Evolutionary conservation across 2,113 vertebrate species (phyloP).

Genomic region (Corythaixoides concolor): DNA sequence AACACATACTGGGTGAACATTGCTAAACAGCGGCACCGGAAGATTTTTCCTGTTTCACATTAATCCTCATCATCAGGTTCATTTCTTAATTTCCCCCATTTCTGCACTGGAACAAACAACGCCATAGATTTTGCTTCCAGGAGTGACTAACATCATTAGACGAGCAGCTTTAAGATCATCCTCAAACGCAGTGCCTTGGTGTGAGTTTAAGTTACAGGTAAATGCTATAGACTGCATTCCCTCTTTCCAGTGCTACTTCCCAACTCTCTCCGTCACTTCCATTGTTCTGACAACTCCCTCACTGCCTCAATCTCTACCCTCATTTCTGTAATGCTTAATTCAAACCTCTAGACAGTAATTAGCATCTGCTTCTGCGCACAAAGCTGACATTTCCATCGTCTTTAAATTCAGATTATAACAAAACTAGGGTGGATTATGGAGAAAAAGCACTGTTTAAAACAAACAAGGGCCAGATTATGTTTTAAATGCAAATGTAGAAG

Average conservation of each 20-base stretch:
- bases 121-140: background rate
- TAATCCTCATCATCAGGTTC: background rate
- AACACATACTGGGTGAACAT: background rate
- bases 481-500: background rate
- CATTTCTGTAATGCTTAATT: background rate
- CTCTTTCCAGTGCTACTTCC: background rate
- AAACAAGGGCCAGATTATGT: background rate
- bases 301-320: background rate
- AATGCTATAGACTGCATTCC: background rate
- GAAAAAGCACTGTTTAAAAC: background rate
- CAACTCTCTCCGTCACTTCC: background rate
- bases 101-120: background rate
- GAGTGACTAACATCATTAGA: background rate
- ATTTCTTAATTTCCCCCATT: background rate
- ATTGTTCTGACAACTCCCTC: too few species aligned
- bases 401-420: background rate
- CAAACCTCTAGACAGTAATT: background rate
- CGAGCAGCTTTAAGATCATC: background rate
- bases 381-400: background rate
- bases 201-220: background rate
- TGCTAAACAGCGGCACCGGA: background rate
- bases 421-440: background rate
- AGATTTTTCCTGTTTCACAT: background rate
- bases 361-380: background rate
- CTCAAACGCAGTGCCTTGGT: background rate